phyloP scores from a whole-genome alignment of 1,140 invertebrate species.

The Ceratina australensis region DNA sequence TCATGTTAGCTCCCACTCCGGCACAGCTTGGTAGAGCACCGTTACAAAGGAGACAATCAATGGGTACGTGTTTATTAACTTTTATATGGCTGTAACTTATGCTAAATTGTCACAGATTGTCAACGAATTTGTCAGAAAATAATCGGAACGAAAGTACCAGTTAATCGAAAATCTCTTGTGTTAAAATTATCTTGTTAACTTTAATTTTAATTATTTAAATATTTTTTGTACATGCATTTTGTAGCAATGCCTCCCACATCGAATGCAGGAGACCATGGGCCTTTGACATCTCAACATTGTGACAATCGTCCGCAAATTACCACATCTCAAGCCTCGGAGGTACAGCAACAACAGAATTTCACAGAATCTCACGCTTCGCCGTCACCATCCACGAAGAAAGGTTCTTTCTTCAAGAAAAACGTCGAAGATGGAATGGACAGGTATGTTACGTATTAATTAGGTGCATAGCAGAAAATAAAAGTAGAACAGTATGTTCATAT shows the following conservation, averaged over 20 bases:
- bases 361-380: constrained; percentile 79
- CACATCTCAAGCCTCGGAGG: constrained; percentile 61
- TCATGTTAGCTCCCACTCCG: constrained; percentile 94
- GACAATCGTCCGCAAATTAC: constrained; percentile 70
- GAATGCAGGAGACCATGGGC: constrained; percentile 70
- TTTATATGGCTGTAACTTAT: background rate
- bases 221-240: constrained; percentile 4
- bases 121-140: too few relatives aligned
- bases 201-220: background rate
- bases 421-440: constrained; percentile 96
- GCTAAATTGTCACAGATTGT: too few relatives aligned
- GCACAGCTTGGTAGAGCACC: constrained; percentile 94
- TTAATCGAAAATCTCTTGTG: too few relatives aligned
- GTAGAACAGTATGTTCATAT: too few relatives aligned
- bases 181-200: too few relatives aligned
- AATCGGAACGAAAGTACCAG: too few relatives aligned
- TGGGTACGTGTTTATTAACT: constrained; percentile 79
- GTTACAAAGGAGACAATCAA: constrained; percentile 89
- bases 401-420: constrained; percentile 91
- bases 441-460: constrained; percentile 78
- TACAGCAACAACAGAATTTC: constrained; percentile 74
- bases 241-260: constrained; percentile 73
- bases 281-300: constrained; percentile 68
- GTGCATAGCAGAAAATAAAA: too few relatives aligned
- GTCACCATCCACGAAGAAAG: constrained; percentile 85